Evolutionary conservation across 2,113 vertebrate species (phyloP).

Genomic region (Dicrurus megarhynchus): DNA sequence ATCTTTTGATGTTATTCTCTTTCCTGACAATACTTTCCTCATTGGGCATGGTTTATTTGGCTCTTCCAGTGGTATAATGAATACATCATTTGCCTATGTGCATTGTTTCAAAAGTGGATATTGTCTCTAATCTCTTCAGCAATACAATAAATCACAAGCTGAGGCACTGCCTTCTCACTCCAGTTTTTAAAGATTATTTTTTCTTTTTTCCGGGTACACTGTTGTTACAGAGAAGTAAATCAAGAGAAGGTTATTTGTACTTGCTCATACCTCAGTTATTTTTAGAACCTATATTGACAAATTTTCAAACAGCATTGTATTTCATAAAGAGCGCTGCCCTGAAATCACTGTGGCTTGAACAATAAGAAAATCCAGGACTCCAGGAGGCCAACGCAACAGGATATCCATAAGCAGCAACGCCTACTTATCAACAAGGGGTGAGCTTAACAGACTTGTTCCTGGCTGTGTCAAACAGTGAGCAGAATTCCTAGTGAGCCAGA

Average conservation of each 20-base stretch:
- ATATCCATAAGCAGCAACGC: slow-evolving; percentile 72
- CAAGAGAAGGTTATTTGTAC: slow-evolving; percentile 54
- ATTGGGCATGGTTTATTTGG: neutral
- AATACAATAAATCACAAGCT: slow-evolving; percentile 21
- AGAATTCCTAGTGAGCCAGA: slow-evolving; percentile 59
- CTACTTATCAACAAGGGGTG: slow-evolving; percentile 68
- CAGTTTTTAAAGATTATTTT: slow-evolving; percentile 18
- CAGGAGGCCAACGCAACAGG: slow-evolving; percentile 70
- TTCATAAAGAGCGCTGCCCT: slow-evolving; percentile 65
- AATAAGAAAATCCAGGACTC: slow-evolving; percentile 74
- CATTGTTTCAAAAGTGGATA: slow-evolving; percentile 11
- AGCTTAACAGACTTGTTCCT: slow-evolving; percentile 63
- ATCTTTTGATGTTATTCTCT: neutral
- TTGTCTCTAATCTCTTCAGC: slow-evolving; percentile 32
- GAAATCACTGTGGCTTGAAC: slow-evolving; percentile 72
- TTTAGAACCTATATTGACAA: slow-evolving; percentile 65
- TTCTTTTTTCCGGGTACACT: neutral
- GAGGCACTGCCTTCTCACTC: neutral
- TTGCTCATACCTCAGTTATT: slow-evolving; percentile 63
- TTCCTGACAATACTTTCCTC: neutral
- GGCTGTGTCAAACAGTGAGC: slow-evolving; percentile 65
- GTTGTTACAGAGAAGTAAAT: slow-evolving; percentile 49
- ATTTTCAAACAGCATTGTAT: slow-evolving; percentile 71
- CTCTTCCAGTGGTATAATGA: neutral
- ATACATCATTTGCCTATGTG: neutral